Evolutionary conservation across 2,113 vertebrate species (phyloP).

Genomic region (Oxygymnocypris stewartii): DNA sequence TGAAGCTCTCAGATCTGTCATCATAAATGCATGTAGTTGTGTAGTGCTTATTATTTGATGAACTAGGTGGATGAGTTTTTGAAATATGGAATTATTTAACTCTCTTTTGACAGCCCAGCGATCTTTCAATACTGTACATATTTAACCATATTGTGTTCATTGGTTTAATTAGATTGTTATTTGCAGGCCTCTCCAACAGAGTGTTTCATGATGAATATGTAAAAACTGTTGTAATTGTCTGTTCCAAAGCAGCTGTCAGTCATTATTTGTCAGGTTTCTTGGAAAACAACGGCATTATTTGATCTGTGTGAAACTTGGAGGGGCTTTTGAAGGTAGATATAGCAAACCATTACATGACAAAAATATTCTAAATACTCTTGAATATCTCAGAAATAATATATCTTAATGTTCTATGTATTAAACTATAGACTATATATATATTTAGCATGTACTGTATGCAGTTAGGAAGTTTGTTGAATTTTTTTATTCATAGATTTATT

Average conservation of each 20-base stretch:
- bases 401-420: not conserved
- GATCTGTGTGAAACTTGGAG: not conserved
- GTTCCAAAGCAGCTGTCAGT: not conserved
- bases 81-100: not conserved
- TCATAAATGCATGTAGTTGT: slow-evolving; percentile 14
- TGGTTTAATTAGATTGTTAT: not conserved
- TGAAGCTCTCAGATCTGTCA: slow-evolving; percentile 13
- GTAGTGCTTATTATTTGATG: slow-evolving; percentile 2
- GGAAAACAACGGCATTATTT: not conserved
- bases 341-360: not conserved
- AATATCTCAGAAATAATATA: not conserved
- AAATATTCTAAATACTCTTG: not conserved
- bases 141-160: not conserved
- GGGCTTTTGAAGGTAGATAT: not conserved
- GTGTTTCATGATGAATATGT: not conserved
- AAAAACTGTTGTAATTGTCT: not conserved
- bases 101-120: not conserved
- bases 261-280: not conserved
- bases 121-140: not conserved
- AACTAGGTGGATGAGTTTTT: slow-evolving; percentile 1
- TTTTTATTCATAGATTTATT: not conserved
- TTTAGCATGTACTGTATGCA: not conserved
- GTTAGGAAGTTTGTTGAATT: not conserved
- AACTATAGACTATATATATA: not conserved
- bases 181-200: not conserved